Evolutionary conservation across 2,113 vertebrate species (phyloP).

Genomic region (Hassar affinis): DNA sequence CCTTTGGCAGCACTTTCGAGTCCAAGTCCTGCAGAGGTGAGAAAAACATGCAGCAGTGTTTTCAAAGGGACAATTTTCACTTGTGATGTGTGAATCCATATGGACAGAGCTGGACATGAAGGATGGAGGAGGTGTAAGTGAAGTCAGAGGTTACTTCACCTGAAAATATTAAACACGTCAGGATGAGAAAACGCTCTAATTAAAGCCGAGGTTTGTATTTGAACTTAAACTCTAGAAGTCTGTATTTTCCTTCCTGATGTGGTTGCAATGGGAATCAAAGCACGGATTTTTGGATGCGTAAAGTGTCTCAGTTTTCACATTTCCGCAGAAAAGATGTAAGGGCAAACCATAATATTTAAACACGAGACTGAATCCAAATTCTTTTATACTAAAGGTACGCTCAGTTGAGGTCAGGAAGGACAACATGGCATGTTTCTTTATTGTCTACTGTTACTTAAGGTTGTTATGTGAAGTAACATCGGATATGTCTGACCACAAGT

Average conservation of each 20-base stretch:
- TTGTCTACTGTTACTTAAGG: background rate
- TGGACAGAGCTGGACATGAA: slow-evolving; percentile 14
- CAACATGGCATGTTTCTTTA: background rate
- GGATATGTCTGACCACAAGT: background rate
- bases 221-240: background rate
- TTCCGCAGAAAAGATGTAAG: background rate
- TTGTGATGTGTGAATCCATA: slow-evolving; percentile 56
- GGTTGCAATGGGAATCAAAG: background rate
- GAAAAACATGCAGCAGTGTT: slow-evolving; percentile 62
- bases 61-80: slow-evolving; percentile 58
- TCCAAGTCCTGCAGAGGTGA: slow-evolving; percentile 59
- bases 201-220: background rate
- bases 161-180: background rate
- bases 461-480: background rate
- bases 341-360: background rate
- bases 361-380: background rate
- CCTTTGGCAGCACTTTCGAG: slow-evolving; percentile 56
- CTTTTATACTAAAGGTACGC: background rate
- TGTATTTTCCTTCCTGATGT: background rate
- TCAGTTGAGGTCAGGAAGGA: background rate
- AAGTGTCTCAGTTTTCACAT: background rate
- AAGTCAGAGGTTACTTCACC: background rate
- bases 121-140: background rate
- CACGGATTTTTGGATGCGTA: background rate
- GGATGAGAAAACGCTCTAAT: background rate